These are phyloP conservation scores for Sitophilus oryzae DNA, from an alignment of 1,140 invertebrate species.

Conservation along the genomic window DNA sequence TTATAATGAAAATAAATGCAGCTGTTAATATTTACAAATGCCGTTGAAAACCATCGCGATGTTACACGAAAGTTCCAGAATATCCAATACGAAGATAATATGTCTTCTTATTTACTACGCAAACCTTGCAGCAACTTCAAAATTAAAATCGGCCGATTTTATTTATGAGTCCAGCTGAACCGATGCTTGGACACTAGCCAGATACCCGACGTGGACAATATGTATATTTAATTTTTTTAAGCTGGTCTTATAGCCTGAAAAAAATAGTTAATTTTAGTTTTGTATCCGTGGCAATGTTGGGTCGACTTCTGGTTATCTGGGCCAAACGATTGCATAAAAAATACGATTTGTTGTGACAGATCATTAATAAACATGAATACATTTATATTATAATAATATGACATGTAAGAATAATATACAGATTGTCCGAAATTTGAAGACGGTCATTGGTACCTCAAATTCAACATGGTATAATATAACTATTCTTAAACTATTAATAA, in stretches of 20 bases:
- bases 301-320: background rate
- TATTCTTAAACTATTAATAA: no score
- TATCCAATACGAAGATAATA: no score
- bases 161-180: slow-evolving; percentile 25
- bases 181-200: slow-evolving; percentile 30
- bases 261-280: slow-evolving; percentile 28
- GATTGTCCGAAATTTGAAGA: no score
- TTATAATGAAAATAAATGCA: no score
- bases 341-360: background rate
- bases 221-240: slow-evolving; percentile 22
- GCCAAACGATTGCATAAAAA: background rate
- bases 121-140: slow-evolving; percentile 7
- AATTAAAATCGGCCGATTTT: slow-evolving; percentile 19
- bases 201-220: slow-evolving; percentile 14
- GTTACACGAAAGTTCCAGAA: no score
- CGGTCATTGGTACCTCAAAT: no score
- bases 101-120: slow-evolving; percentile 5
- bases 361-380: no score
- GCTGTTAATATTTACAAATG: no score
- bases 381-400: no score
- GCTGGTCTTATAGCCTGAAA: slow-evolving; percentile 12
- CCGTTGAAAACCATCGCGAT: no score
- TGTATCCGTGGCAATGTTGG: background rate
- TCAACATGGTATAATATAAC: no score
- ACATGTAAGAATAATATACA: no score